Evolutionary conservation across 23 tunicate species (phyloP).

Genomic region (Ascidia mentula): DNA sequence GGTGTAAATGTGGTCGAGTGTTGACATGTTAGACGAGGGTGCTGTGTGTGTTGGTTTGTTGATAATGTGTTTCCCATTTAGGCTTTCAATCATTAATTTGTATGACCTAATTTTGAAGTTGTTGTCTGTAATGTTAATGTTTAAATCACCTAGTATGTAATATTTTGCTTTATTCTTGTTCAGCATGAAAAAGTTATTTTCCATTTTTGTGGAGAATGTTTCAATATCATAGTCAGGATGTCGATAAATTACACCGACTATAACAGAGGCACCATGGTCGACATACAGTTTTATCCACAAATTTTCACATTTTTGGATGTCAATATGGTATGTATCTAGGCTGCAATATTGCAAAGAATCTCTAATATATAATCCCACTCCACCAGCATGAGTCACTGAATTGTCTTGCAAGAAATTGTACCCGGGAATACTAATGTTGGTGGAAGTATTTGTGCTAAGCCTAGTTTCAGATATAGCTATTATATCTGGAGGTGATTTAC

Average conservation of each 20-base stretch:
- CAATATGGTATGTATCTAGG: not conserved
- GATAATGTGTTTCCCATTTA: not conserved
- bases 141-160: not conserved
- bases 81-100: not conserved
- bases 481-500: not conserved
- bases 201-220: not conserved
- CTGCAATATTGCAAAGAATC: not conserved
- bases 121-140: not conserved
- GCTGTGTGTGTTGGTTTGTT: not conserved
- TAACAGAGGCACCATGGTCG: not conserved
- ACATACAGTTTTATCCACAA: not conserved
- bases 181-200: not conserved
- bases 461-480: conserved; percentile 15
- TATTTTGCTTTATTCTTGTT: not conserved
- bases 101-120: too few species aligned
- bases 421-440: not conserved
- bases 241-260: not conserved
- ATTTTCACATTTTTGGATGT: not conserved
- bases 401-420: not conserved
- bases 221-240: not conserved
- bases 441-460: not conserved
- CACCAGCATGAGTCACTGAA: conserved; percentile 16
- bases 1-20: not conserved
- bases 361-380: conserved; percentile 23
- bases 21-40: not conserved